phyloP scores from a whole-genome alignment of 92 coral and sea anemone species.

The Umimayanthus chanpuru region DNA sequence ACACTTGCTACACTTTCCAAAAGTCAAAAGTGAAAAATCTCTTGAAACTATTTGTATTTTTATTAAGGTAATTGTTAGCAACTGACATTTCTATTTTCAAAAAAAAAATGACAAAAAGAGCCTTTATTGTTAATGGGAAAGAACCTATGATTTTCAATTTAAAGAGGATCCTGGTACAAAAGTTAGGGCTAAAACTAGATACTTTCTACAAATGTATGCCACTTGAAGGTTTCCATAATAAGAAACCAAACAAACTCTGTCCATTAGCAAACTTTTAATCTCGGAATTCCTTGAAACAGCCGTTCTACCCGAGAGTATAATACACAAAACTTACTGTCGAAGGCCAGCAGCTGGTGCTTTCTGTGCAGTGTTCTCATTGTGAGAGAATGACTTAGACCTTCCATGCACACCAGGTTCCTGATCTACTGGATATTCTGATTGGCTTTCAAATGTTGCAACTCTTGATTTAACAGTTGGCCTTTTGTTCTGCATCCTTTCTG shows the following conservation, averaged over 20 bases:
- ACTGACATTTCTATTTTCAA: not conserved
- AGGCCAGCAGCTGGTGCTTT: not conserved
- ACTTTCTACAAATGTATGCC: no score
- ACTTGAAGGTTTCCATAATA: no score
- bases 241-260: no score
- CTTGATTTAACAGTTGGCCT: conserved; percentile 65
- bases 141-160: conserved; percentile 1
- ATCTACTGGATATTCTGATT: conserved; percentile 4
- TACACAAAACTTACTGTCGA: not conserved
- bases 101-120: not conserved
- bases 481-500: conserved; percentile 35
- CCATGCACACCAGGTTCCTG: conserved; percentile 18
- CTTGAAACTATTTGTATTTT: not conserved
- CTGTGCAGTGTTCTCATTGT: conserved; percentile 33
- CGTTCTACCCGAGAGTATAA: not conserved
- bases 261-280: no score
- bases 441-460: conserved; percentile 68
- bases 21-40: not conserved
- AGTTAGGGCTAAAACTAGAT: no score
- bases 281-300: no score
- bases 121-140: not conserved
- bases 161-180: no score
- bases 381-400: conserved; percentile 46
- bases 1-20: not conserved
- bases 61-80: no score